Conservation (phyloP, 53 echinoderm and acorn worm species). For the Crossaster papposus region DNA sequence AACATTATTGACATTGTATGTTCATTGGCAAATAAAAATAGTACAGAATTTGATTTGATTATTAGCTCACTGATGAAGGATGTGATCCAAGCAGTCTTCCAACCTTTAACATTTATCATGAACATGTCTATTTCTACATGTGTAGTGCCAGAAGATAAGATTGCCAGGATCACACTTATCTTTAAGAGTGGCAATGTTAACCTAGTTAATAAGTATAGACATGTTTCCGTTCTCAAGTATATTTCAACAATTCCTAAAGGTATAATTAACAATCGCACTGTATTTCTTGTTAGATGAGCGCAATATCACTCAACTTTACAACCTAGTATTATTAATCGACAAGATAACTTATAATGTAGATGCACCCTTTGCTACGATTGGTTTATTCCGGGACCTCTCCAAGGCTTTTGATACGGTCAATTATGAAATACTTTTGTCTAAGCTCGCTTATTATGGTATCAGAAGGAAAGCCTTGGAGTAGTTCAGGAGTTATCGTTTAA, state of each 20-base stretch:
- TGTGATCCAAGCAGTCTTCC: not conserved
- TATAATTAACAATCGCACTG: not conserved
- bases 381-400: constrained; percentile 55
- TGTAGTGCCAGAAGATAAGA: constrained; percentile 28
- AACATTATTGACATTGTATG: not conserved
- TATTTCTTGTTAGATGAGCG: constrained; percentile 36
- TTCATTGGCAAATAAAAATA: not conserved
- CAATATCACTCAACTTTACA: constrained; percentile 31
- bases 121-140: constrained; percentile 36
- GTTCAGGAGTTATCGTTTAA: no score
- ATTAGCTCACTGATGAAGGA: constrained; percentile 1
- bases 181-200: no score
- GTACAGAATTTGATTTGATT: not conserved
- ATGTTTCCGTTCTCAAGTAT: constrained; percentile 31
- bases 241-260: constrained; percentile 49
- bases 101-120: constrained; percentile 32
- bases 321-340: not conserved
- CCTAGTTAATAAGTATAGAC: constrained; percentile 45
- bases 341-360: no score
- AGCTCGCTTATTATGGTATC: no score
- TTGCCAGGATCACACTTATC: constrained; percentile 48
- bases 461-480: no score
- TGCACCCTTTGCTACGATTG: constrained; percentile 15
- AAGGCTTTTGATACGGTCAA: no score
- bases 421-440: no score